Conservation (phyloP, 2,113 vertebrate species). For the Opisthocomus hoazin region DNA sequence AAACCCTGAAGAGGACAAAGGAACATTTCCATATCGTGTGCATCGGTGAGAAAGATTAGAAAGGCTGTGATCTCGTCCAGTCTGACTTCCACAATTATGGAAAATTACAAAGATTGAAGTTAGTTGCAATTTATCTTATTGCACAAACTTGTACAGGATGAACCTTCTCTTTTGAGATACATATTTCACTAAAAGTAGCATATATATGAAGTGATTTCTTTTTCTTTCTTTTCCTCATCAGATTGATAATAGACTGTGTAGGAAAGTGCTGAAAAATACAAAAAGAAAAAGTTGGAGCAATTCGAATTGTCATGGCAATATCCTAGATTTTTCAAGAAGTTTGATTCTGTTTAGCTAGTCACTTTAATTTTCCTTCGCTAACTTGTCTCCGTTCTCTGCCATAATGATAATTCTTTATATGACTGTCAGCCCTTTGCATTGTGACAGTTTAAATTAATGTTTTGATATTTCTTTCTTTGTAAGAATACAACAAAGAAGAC, state of each 20-base stretch:
- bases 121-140: slow-evolving; percentile 40
- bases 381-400: slow-evolving; percentile 63
- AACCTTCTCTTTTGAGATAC: slow-evolving; percentile 24
- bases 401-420: slow-evolving; percentile 68
- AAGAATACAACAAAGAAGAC: slow-evolving; percentile 70
- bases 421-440: slow-evolving; percentile 71
- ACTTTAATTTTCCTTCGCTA: slow-evolving; percentile 68
- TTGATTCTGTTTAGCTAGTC: slow-evolving; percentile 68
- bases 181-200: slow-evolving; percentile 31
- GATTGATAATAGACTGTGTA: slow-evolving; percentile 51
- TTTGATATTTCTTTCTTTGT: slow-evolving; percentile 70
- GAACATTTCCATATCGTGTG: neutral
- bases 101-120: neutral
- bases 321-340: slow-evolving; percentile 59
- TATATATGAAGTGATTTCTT: slow-evolving; percentile 21
- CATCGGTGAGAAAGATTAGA: neutral
- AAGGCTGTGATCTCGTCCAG: slow-evolving; percentile 42
- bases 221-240: slow-evolving; percentile 41
- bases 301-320: slow-evolving; percentile 60
- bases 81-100: slow-evolving; percentile 14
- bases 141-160: neutral
- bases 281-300: slow-evolving; percentile 45
- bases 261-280: slow-evolving; percentile 48
- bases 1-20: neutral
- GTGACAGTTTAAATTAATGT: slow-evolving; percentile 74